Conservation (phyloP, 2,888 invertebrate species). For the Schizaphis graminum region DNA sequence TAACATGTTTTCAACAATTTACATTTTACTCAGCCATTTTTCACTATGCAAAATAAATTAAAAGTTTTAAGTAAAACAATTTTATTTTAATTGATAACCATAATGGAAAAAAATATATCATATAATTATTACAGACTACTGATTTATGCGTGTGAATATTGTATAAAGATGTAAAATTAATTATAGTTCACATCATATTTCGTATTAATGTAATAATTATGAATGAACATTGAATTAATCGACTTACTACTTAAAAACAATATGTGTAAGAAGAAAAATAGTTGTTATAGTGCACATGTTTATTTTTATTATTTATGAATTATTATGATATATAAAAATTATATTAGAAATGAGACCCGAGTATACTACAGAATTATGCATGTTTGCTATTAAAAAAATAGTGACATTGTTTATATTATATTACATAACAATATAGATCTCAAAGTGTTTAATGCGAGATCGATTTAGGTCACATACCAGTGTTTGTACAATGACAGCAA, state of each 20-base stretch:
- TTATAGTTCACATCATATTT: constrained; percentile 3
- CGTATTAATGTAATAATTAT: constrained; percentile 10
- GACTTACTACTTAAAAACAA: neutral
- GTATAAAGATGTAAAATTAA: neutral
- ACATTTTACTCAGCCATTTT: neutral
- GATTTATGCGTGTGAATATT: neutral
- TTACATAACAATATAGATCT: constrained; percentile 9
- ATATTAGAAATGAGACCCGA: neutral
- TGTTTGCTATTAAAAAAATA: too few species aligned
- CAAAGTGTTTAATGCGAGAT: neutral
- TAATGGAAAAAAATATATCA: neutral
- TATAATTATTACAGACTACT: neutral
- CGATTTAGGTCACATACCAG: constrained; percentile 36
- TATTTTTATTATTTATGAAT: neutral
- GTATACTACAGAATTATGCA: neutral
- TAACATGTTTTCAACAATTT: neutral
- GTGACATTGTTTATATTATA: constrained; percentile 32
- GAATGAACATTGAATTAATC: neutral
- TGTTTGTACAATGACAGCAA: neutral
- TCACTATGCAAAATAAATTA: neutral
- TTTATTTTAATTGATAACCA: neutral
- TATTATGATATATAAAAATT: neutral
- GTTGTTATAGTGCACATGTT: neutral
- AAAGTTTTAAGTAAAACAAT: neutral
- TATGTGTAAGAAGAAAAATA: neutral